Evolutionary conservation across 2,888 invertebrate species (phyloP).

Genomic region (Euspilapteryx auroguttella): DNA sequence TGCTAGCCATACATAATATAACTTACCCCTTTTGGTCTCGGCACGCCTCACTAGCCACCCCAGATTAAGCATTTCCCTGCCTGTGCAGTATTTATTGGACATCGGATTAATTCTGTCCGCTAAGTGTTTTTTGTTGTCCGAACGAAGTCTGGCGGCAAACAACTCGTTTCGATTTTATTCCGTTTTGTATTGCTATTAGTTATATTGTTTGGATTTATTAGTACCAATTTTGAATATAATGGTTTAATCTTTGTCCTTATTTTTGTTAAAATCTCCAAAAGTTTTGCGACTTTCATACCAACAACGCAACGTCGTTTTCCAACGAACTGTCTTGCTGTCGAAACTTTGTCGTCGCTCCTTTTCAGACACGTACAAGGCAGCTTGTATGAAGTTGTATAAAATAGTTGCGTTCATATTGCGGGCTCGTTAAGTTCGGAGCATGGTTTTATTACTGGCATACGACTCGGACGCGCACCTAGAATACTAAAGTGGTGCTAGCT

Average conservation of each 20-base stretch:
- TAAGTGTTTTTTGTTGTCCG: conserved; percentile 3
- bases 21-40: conserved; percentile 1
- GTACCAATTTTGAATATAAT: no score
- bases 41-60: no score
- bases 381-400: conserved; percentile 53
- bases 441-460: conserved; percentile 56
- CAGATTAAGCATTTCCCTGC: no score
- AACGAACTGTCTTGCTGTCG: conserved; percentile 31
- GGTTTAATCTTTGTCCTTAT: no score
- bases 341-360: conserved; percentile 23
- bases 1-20: no score
- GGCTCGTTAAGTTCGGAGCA: conserved; percentile 55
- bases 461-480: conserved; percentile 42
- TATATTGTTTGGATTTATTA: no score
- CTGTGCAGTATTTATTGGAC: conserved; percentile 3
- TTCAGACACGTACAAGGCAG: conserved; percentile 48
- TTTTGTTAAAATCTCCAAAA: no score
- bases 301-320: no score
- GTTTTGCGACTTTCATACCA: no score
- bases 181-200: no score
- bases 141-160: background rate
- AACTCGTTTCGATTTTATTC: background rate
- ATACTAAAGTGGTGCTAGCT: conserved; percentile 46
- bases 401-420: conserved; percentile 41
- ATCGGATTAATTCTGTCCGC: conserved; percentile 3